Percentiles rank a stretch among this genome's conserved stretches.
These are phyloP conservation scores for Tenthredo scrophulariae DNA, from an alignment of 2,888 invertebrate genomes.

Conservation along the genomic window DNA sequence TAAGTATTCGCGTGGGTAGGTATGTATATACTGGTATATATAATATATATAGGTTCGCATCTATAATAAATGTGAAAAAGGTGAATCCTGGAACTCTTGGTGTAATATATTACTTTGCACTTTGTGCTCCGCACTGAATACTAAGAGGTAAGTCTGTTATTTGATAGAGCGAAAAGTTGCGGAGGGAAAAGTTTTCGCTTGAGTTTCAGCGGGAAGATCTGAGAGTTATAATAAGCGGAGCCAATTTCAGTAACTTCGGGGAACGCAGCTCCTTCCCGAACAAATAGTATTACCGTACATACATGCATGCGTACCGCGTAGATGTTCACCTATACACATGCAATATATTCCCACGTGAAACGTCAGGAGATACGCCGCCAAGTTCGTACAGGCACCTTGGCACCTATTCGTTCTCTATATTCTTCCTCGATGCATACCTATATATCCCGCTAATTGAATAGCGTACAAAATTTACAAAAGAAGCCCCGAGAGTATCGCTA, in stretches of 20 bases:
- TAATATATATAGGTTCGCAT: neutral
- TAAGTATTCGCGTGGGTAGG: neutral
- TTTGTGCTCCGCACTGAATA: slow-evolving; percentile 22
- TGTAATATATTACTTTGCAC: slow-evolving; percentile 36
- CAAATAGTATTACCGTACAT: slow-evolving; percentile 15
- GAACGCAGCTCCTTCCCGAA: neutral
- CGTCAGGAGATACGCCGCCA: neutral
- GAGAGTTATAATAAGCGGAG: slow-evolving; percentile 18
- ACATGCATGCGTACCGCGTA: neutral
- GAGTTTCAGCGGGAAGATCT: neutral
- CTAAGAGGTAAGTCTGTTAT: slow-evolving; percentile 34
- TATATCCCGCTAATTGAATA: neutral
- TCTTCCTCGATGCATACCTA: neutral
- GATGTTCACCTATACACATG: neutral
- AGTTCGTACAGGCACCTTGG: neutral
- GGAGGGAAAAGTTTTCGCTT: slow-evolving; percentile 3
- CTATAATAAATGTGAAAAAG: slow-evolving; percentile 11
- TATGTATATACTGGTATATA: neutral
- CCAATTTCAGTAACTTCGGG: slow-evolving; percentile 18
- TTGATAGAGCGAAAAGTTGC: slow-evolving; percentile 34
- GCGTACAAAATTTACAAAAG: too few species aligned
- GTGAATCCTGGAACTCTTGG: slow-evolving; percentile 10
- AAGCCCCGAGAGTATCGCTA: too few species aligned
- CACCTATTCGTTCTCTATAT: neutral
- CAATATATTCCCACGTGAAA: neutral